phyloP scores from a whole-genome alignment of 2,797 vertebrate genomes.

The Cyclura pinguis region DNA sequence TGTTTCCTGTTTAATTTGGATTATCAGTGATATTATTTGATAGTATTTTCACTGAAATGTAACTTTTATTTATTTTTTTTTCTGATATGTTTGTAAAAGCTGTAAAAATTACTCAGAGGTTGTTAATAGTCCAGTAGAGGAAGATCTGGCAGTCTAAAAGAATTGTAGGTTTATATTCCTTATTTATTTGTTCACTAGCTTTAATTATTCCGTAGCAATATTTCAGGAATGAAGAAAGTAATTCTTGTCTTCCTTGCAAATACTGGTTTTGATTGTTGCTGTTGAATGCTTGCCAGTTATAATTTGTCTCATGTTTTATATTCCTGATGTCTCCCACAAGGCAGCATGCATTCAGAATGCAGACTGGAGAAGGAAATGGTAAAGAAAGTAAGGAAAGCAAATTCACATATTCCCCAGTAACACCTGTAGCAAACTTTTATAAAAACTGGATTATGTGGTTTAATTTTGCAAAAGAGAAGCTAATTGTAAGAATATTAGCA shows the following conservation, averaged over 20 bases:
- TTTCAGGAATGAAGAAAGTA: slow-evolving; percentile 17
- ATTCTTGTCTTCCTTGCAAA: slow-evolving; percentile 34
- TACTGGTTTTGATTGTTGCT: slow-evolving; percentile 12
- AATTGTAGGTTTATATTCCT: neutral
- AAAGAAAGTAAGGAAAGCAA: neutral
- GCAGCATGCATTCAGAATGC: slow-evolving; percentile 28
- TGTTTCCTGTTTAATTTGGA: slow-evolving; percentile 19
- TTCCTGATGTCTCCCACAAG: slow-evolving; percentile 52
- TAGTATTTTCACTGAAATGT: neutral
- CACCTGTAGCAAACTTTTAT: neutral
- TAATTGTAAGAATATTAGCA: neutral
- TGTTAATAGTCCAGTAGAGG: slow-evolving; percentile 23
- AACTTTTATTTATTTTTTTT: slow-evolving; percentile 17
- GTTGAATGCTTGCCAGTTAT: slow-evolving; percentile 36
- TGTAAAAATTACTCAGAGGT: neutral
- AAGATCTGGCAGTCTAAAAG: neutral
- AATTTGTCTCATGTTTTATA: slow-evolving; percentile 18
- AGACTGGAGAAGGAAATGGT: neutral
- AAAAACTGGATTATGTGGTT: neutral
- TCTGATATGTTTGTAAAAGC: neutral
- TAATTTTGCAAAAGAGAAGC: neutral
- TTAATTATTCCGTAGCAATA: slow-evolving; percentile 29
- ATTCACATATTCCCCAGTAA: neutral
- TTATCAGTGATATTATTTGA: neutral
- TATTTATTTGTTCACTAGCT: slow-evolving; percentile 41